phyloP scores from a whole-genome alignment of 2,113 vertebrate genomes.

The Glaucidium brasilianum region DNA sequence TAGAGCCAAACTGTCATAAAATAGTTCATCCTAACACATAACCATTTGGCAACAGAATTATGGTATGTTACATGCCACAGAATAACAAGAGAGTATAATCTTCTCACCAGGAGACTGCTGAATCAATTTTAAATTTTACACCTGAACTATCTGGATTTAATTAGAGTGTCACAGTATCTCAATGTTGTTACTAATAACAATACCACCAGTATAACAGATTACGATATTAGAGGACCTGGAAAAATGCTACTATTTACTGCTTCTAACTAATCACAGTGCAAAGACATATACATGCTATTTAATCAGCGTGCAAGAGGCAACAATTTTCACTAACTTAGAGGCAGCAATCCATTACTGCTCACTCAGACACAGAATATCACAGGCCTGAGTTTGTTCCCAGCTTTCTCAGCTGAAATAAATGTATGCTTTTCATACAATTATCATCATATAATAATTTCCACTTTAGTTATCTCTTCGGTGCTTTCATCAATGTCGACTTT shows the following conservation, averaged over 20 bases:
- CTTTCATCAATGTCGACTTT: not conserved
- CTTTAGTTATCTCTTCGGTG: rapidly evolving
- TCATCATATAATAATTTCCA: not conserved
- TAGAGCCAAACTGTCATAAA: conserved; percentile 26
- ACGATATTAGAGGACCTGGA: not conserved
- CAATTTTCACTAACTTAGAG: not conserved
- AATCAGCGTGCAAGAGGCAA: not conserved
- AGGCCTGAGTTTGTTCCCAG: not conserved
- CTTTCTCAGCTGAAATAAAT: not conserved
- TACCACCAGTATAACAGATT: not conserved
- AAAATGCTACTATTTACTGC: not conserved
- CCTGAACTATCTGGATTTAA: conserved; percentile 32
- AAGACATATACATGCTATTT: not conserved
- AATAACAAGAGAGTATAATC: not conserved
- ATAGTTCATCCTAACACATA: conserved; percentile 19
- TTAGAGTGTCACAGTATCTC: not conserved
- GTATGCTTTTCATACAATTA: not conserved
- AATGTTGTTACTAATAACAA: not conserved
- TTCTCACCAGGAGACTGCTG: not conserved
- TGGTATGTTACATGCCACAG: not conserved
- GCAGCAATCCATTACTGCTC: not conserved
- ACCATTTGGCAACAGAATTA: not conserved
- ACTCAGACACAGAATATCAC: not conserved
- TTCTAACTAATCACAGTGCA: not conserved
- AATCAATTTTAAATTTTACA: conserved; percentile 45